Evolutionary conservation across 2,113 vertebrate genomes (phyloP), one percentile per base, ranked within the genome.

Genomic region (Neotragus pygmaeus): DNA sequence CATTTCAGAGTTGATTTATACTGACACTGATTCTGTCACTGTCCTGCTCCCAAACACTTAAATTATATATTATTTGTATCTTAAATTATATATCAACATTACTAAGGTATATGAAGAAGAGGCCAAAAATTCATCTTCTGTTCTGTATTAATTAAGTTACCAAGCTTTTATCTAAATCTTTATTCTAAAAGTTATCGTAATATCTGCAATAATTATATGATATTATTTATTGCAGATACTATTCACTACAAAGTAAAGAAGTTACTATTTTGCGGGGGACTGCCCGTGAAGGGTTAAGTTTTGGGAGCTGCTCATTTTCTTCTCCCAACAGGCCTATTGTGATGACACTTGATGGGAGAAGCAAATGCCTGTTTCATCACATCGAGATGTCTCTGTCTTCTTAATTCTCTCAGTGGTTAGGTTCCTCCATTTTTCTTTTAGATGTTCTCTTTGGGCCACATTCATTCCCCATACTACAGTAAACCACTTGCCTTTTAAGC

Each of bases 1-100:
- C 23, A 60, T n/a, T 58, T 96, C 3, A 11, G 9, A 70, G 27
- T 43, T 9, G 16, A 27, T n/a, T 5, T 13, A 27, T 12, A 53
- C 49, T 57, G 51, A 88, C 36, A 43, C 1, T 1, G 0, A 4
- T 43, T 8, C 17, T 13, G 7, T 27, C 27, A 57, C 15, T n/a
- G 6, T 70, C 5, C 11, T 39, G 15, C 25, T 66, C 17, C 17
- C 15, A 7, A 5, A 16, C 0, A 0, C 8, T 7, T 10, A 6
- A 73, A 39, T 73, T 39, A 73, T 39, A 13, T 96, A 23, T 64
- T 39, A 36, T 3, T n/a, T 51, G 13, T 28, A 27, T 6, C 3
- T 70, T 73, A 47, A 82, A 21, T 58, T 83, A n/a, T 0, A 2
- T 53, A 33, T 17, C 47, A 51, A 30, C 36, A 21, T 53, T 27